Base-by-base conservation (phyloP, 2,113 vertebrate genomes). In the Vulpes ferrilata region DNA sequence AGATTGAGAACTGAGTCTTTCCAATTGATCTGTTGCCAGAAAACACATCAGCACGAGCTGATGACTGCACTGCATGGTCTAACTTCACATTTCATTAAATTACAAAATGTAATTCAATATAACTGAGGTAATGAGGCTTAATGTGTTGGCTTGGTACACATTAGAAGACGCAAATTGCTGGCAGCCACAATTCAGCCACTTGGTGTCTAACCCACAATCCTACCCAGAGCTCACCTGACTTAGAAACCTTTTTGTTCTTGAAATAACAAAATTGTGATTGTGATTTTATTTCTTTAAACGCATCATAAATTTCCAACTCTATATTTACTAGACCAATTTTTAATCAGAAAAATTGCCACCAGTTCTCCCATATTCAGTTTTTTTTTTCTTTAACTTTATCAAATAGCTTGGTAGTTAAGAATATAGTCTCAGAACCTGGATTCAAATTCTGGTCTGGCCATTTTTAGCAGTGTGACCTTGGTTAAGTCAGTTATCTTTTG, bases 81-180 rank as follows among this genome's bases (percentile, higher is more conserved):
- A 89, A 94, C 83, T 92, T 93, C 74, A 60, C 53, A 30, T 93
- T 90, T 95, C 84, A 96, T 93, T 97, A 93, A 96, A 90, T 92
- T 96, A 84, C 74, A 64, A 96, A 95, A 84, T 55, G 92, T 96
- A 90, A 95, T 93, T 96, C 59, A 95, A 92, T 96, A 90, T 65
- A 84, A 95, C 97, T 95, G 83, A 92, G 87, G 83, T 80, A 96
- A 97, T 93, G 83, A 96, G 83, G 55, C 74, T 97, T 89, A 97
- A 81, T 80, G 43, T 93, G 95, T 95, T 87, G 81, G 93, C 89
- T 43, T 90, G 25, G 53, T 85, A 53, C 35, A 53, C 1, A 5
- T 89, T 93, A 93, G 88, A 89, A 95, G 95, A 96, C 2, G 3
- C 67, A 97, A 93, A 95, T 82, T 22, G 1, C 4, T 84, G 69